Conservation (phyloP, 2,888 invertebrate species). For the Lampropteryx suffumata region DNA sequence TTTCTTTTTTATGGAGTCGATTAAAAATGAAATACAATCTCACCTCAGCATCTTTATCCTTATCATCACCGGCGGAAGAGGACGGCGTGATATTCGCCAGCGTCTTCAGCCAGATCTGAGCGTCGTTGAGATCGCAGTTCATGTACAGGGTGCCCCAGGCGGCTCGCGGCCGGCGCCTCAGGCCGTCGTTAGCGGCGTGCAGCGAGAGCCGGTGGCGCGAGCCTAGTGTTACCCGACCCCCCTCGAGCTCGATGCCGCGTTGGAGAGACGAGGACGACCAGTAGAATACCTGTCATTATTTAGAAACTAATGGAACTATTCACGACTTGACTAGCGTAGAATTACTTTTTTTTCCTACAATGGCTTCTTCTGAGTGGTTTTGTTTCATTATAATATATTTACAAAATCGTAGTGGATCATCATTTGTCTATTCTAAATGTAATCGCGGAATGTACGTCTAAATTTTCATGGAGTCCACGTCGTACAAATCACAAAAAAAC, state of each 20-base stretch:
- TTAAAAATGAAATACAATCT: no score
- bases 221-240: constrained; percentile 91
- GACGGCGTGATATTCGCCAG: constrained; percentile 69
- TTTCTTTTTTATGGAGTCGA: no score
- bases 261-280: constrained; percentile 99
- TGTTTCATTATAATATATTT: no score
- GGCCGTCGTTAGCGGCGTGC: constrained; percentile 89
- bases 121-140: constrained; percentile 96
- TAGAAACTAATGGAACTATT: no score
- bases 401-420: no score
- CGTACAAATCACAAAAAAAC: no score
- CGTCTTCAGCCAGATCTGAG: constrained; percentile 95
- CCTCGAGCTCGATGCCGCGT: constrained; percentile 93
- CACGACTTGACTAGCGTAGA: no score
- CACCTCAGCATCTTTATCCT: constrained; percentile 53
- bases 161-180: constrained; percentile 92
- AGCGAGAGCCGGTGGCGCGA: constrained; percentile 90
- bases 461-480: no score
- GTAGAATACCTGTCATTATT: constrained; percentile 86
- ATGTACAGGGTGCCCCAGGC: constrained; percentile 96
- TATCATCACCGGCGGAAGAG: constrained; percentile 44
- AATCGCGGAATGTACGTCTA: no score
- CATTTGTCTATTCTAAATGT: no score
- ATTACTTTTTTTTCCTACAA: no score
- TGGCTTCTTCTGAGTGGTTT: no score